phyloP scores from a whole-genome alignment of 2,797 vertebrate species.

The Tangara arthus region DNA sequence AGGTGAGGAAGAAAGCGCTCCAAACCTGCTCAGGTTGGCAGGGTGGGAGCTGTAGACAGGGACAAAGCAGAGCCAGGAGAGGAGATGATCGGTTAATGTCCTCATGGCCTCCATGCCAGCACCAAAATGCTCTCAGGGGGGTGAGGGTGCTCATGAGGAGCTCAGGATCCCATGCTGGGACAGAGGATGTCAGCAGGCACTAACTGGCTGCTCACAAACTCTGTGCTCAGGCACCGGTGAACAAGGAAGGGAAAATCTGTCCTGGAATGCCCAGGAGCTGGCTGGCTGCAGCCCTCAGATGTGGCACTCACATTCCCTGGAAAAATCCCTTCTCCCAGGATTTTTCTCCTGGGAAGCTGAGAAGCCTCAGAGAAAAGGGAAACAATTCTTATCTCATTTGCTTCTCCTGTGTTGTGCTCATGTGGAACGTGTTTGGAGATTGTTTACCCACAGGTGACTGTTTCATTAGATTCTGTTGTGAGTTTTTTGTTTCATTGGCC shows the following conservation, averaged over 20 bases:
- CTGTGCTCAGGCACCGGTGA: not conserved
- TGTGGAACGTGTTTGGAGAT: not conserved
- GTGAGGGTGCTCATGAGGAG: not conserved
- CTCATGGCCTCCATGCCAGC: not conserved
- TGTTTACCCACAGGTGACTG: not conserved
- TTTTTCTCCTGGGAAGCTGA: not conserved
- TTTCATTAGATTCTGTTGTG: too few species aligned
- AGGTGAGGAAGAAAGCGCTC: not conserved
- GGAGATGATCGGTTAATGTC: not conserved
- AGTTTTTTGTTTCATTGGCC: not conserved
- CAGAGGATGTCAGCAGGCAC: not conserved
- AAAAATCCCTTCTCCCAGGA: not conserved
- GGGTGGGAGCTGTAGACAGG: not conserved
- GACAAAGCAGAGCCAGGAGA: not conserved
- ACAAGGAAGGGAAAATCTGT: not conserved
- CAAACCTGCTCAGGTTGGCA: not conserved
- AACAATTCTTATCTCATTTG: not conserved
- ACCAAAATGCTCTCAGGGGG: not conserved
- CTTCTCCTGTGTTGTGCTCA: not conserved
- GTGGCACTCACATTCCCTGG: not conserved
- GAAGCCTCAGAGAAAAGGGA: not conserved
- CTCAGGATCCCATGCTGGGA: not conserved
- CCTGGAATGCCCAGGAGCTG: not conserved
- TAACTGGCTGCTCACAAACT: not conserved
- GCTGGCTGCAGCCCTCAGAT: not conserved